phyloP scores from a whole-genome alignment of 2,113 vertebrate genomes.

The Morone chrysops region DNA sequence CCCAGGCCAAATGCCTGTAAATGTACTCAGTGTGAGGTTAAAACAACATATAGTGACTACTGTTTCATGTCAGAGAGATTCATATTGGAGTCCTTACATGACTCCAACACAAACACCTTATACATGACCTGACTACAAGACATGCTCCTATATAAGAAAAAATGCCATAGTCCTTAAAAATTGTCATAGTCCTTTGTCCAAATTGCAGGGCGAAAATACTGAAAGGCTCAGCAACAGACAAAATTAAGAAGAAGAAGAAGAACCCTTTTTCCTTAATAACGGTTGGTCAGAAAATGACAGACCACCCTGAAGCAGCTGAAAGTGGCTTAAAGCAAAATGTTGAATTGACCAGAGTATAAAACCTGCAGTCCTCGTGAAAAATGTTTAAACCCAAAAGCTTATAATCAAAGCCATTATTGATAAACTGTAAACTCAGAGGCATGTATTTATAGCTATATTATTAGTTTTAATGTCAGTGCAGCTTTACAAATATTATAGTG shows the following conservation, averaged over 20 bases:
- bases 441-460: slow-evolving; percentile 30
- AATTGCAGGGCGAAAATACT: slow-evolving; percentile 42
- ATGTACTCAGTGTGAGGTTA: slow-evolving; percentile 63
- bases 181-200: slow-evolving; percentile 4
- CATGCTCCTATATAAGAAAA: not conserved
- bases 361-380: slow-evolving; percentile 17
- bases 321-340: slow-evolving; percentile 20
- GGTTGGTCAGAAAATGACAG: slow-evolving; percentile 40
- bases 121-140: slow-evolving; percentile 46
- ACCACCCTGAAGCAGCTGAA: slow-evolving; percentile 68
- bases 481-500: slow-evolving; percentile 3
- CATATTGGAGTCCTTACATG: slow-evolving; percentile 31
- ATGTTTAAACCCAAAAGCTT: slow-evolving; percentile 41
- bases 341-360: slow-evolving; percentile 17
- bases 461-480: slow-evolving; percentile 26
- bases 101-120: slow-evolving; percentile 69
- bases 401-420: slow-evolving; percentile 45
- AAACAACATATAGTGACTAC: slow-evolving; percentile 61
- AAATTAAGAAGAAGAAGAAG: too few relatives aligned
- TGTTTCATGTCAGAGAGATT: slow-evolving; percentile 69
- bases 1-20: slow-evolving; percentile 61
- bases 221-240: slow-evolving; percentile 34
- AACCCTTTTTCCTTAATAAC: slow-evolving; percentile 44
- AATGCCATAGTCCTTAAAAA: slow-evolving; percentile 7
- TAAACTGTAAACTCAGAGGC: slow-evolving; percentile 5